Conservation (phyloP, 1,140 invertebrate species). For the Drosophila fuyamai region DNA sequence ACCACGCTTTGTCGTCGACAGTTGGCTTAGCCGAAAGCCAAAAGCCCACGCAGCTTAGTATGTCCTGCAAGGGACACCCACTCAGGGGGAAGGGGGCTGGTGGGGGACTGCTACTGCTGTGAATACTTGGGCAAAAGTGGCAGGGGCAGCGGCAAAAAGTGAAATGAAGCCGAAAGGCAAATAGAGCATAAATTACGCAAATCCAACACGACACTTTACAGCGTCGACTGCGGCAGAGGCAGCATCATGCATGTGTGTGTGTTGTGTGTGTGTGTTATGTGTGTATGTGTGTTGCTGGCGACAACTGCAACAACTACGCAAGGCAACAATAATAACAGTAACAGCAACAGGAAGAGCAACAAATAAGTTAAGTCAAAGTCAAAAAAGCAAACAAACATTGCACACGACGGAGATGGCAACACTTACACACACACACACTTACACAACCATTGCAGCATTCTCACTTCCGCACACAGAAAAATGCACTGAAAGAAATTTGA, state of each 20-base stretch:
- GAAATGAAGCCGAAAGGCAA: constrained; percentile 82
- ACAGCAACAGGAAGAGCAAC: constrained; percentile 63
- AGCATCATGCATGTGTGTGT: constrained; percentile 17
- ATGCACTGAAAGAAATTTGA: too few species aligned
- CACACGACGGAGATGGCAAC: constrained; percentile 15
- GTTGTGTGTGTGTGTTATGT: constrained; percentile 13
- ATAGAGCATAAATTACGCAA: constrained; percentile 84
- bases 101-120: constrained; percentile 20
- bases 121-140: constrained; percentile 55
- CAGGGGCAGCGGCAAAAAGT: constrained; percentile 68
- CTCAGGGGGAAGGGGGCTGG: neutral
- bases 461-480: neutral
- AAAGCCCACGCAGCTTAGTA: constrained; percentile 45
- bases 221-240: constrained; percentile 24
- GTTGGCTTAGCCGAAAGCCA: constrained; percentile 36
- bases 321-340: constrained; percentile 29
- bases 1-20: constrained; percentile 31
- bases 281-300: constrained; percentile 12
- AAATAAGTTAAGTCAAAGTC: constrained; percentile 82
- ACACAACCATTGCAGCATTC: neutral
- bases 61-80: constrained; percentile 43
- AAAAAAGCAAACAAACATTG: constrained; percentile 70
- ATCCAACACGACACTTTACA: constrained; percentile 78
- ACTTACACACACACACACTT: neutral
- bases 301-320: constrained; percentile 11